Percentiles rank a stretch among this genome's conserved stretches.
These are phyloP conservation scores for Sander lucioperca DNA, from an alignment of 2,113 vertebrate species.

Conservation along the genomic window DNA sequence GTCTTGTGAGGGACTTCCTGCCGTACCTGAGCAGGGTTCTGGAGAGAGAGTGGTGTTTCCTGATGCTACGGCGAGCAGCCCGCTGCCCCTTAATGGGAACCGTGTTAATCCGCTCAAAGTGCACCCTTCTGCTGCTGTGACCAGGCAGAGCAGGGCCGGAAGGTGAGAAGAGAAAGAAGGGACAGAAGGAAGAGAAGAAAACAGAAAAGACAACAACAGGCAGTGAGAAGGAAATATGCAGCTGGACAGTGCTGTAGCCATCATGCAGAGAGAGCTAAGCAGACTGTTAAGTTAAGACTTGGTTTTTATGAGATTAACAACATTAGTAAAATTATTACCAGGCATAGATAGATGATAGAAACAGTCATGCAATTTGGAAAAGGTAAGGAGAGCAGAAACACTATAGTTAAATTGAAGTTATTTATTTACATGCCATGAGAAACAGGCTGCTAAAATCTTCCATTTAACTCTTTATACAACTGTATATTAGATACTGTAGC, in stretches of 20 bases:
- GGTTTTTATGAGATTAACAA: conserved; percentile 23
- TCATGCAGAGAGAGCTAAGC: conserved; percentile 64
- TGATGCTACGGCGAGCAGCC: conserved; percentile 88
- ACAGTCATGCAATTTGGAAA: conserved; percentile 45
- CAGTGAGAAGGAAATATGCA: conserved; percentile 77
- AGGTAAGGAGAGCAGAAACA: conserved; percentile 15
- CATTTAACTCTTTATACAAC: not conserved
- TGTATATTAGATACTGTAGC: not conserved
- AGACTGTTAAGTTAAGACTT: conserved; percentile 36
- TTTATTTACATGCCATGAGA: conserved; percentile 10
- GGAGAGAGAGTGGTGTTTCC: conserved; percentile 92
- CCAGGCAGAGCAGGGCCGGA: conserved; percentile 55
- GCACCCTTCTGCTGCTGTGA: conserved; percentile 92
- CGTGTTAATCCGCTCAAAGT: conserved; percentile 95
- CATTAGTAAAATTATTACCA: conserved; percentile 35
- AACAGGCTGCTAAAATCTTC: conserved; percentile 2
- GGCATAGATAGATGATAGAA: conserved; percentile 17
- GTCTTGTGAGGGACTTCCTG: conserved; percentile 43
- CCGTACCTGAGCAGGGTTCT: conserved; percentile 96
- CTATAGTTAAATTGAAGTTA: not conserved
- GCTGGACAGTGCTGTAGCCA: conserved; percentile 54
- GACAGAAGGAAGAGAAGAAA: conserved; percentile 50
- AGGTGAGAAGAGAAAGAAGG: conserved; percentile 35
- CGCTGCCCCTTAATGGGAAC: conserved; percentile 90
- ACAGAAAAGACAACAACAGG: conserved; percentile 74